These are phyloP conservation scores for Plectropomus leopardus DNA, from an alignment of 2,113 vertebrate genomes.

Conservation along the genomic window DNA sequence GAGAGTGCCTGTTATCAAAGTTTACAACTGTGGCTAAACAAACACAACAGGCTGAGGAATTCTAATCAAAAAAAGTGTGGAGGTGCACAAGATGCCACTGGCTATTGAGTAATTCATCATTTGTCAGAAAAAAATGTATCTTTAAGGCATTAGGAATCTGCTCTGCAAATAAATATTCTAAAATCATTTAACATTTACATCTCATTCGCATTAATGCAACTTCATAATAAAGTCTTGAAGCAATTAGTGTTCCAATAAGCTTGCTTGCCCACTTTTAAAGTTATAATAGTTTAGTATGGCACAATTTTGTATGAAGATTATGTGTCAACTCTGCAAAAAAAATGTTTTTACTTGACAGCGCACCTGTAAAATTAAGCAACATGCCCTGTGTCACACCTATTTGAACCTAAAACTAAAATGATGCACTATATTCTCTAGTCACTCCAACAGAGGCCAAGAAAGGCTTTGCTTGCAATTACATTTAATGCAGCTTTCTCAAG, in stretches of 20 bases:
- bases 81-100: background rate
- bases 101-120: background rate
- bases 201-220: background rate
- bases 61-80: background rate
- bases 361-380: no score
- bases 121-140: background rate
- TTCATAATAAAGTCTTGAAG: background rate
- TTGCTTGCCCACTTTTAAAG: background rate
- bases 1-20: constrained; percentile 33
- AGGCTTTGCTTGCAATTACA: no score
- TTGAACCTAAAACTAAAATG: no score
- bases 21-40: constrained; percentile 55
- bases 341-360: no score
- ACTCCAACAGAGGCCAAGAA: no score
- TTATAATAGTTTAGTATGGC: background rate
- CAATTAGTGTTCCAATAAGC: constrained; percentile 8
- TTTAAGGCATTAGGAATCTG: background rate
- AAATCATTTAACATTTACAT: background rate
- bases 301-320: background rate
- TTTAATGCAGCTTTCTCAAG: no score
- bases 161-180: background rate
- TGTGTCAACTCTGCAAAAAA: background rate
- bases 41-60: constrained; percentile 1
- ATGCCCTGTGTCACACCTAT: background rate
- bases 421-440: background rate